Percentiles rank a stretch among this genome's conserved stretches.
phyloP scores from a whole-genome alignment of 2,113 vertebrate species.

The Ophiodon elongatus region DNA sequence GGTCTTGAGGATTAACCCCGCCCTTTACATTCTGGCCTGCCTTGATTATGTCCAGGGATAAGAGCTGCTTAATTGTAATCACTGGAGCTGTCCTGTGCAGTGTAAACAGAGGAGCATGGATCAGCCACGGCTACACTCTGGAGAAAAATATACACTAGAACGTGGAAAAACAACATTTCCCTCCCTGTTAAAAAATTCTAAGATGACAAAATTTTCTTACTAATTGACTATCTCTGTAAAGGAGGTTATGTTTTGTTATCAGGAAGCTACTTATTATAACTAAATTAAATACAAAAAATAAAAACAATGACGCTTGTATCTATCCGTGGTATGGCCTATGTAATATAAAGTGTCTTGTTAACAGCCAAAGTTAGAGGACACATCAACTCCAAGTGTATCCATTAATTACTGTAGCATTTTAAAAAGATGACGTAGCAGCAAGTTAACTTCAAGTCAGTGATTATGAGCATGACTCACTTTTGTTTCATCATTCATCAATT shows the following conservation, averaged over 20 bases:
- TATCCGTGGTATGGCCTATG: not conserved
- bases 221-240: not conserved
- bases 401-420: not conserved
- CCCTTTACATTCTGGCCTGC: constrained; percentile 63
- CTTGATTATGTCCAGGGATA: constrained; percentile 83
- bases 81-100: constrained; percentile 67
- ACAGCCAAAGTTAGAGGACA: not conserved
- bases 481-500: not conserved
- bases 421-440: not conserved
- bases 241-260: constrained; percentile 2
- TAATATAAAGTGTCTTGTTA: not conserved
- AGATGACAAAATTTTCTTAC: not conserved
- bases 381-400: not conserved
- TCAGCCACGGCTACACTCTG: constrained; percentile 14
- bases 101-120: constrained; percentile 45
- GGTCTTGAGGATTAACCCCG: constrained; percentile 76
- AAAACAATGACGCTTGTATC: not conserved
- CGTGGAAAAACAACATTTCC: not conserved
- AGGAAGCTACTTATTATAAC: constrained; percentile 11
- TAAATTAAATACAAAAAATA: constrained; percentile 1
- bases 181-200: not conserved
- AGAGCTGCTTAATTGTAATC: constrained; percentile 85
- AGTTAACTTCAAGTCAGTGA: not conserved
- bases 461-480: not conserved
- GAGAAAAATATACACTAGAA: constrained; percentile 4